Conservation (phyloP, 2,797 vertebrate genomes). For the Melanotaenia trifasciata region DNA sequence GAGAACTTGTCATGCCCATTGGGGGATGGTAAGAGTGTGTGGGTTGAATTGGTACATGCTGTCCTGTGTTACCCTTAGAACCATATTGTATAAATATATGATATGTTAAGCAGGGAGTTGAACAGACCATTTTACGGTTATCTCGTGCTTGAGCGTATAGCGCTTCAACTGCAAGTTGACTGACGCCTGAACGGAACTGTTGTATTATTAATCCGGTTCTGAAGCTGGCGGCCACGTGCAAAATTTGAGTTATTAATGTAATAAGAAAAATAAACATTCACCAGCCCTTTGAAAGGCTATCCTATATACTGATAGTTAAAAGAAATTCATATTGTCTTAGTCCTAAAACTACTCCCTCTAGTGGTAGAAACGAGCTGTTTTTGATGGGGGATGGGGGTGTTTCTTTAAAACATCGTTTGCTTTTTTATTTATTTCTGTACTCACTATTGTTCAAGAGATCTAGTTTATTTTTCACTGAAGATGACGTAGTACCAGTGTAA, state of each 20-base stretch:
- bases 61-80: constrained; percentile 28
- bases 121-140: neutral
- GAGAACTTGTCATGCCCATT: neutral
- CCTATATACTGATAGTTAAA: neutral
- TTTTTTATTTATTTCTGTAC: neutral
- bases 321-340: neutral
- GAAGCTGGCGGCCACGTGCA: constrained; percentile 25
- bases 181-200: constrained; percentile 10
- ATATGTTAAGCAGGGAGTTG: constrained; percentile 5
- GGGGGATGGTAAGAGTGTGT: constrained; percentile 1
- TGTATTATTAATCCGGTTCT: constrained; percentile 35
- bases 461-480: neutral
- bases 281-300: neutral
- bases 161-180: neutral
- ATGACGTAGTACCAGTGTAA: fast-evolving
- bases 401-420: neutral
- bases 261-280: neutral
- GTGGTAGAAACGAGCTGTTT: neutral
- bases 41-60: constrained; percentile 36
- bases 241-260: neutral
- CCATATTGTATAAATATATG: constrained; percentile 2
- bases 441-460: neutral
- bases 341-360: neutral
- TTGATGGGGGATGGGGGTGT: neutral
- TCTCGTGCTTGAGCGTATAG: neutral